phyloP scores from a whole-genome alignment of 1,140 invertebrate species.

The Drosophila persimilis region DNA sequence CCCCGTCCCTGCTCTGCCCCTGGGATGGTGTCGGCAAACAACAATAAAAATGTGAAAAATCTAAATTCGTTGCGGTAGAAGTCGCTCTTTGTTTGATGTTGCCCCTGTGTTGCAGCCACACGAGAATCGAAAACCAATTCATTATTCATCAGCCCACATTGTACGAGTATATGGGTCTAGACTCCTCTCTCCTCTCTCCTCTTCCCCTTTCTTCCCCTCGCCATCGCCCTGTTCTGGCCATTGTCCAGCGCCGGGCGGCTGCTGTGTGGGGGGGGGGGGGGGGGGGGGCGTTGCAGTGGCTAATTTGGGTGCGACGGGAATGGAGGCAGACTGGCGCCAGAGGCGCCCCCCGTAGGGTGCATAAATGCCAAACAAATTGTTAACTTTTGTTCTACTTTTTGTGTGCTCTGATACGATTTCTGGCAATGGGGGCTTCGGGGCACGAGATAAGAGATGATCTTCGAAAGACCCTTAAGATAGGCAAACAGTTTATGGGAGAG shows the following conservation, averaged over 20 bases:
- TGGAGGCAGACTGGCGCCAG: slow-evolving; percentile 57
- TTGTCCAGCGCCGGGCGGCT: slow-evolving; percentile 7
- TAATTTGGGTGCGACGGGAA: slow-evolving; percentile 51
- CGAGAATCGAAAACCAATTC: slow-evolving; percentile 62
- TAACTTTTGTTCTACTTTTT: slow-evolving; percentile 19
- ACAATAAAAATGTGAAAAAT: slow-evolving; percentile 71
- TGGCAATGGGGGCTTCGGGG: neutral
- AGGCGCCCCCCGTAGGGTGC: slow-evolving; percentile 49
- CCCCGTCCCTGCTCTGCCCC: neutral
- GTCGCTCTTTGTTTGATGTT: slow-evolving; percentile 22
- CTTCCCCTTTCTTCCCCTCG: neutral
- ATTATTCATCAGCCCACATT: slow-evolving; percentile 67
- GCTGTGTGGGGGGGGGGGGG: slow-evolving; percentile 22
- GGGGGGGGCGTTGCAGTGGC: slow-evolving; percentile 70
- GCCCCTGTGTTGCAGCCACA: slow-evolving; percentile 36
- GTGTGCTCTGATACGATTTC: slow-evolving; percentile 46
- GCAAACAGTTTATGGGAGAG: neutral
- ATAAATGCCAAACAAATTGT: slow-evolving; percentile 68
- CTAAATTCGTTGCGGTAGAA: slow-evolving; percentile 66
- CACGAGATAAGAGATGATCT: too few relatives aligned
- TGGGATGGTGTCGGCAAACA: slow-evolving; percentile 58
- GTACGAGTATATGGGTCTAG: slow-evolving; percentile 14
- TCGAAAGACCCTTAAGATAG: too few relatives aligned
- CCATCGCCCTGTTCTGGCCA: neutral
- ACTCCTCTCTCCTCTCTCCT: neutral